Evolutionary conservation across 2,113 vertebrate genomes (phyloP), one percentile per base, ranked within the genome.

Genomic region (Typhlomys cinereus): DNA sequence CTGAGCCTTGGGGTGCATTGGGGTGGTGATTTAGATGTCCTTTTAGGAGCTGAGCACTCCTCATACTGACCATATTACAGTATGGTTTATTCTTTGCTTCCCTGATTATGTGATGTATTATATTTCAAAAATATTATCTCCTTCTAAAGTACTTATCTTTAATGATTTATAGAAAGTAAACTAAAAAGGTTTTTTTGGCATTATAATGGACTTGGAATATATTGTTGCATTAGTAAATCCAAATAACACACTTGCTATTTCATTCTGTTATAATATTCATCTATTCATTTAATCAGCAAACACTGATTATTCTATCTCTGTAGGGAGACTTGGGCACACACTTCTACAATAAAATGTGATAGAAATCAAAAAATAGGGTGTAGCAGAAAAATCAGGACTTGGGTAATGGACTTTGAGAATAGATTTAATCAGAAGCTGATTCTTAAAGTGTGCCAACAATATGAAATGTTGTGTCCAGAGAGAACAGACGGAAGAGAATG

Each of bases 131-230:
- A 80, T 1, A 71, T 18, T 29, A n/a, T 31, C 14, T 21, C 48
- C 18, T 82, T 93, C 92, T 67, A 50, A 84, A 31, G 7, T 70
- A 64, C 44, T 79, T 73, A 52, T 5, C 31, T 86, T 80, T 73
- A 83, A 44, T 91, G 84, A 41, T 64, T 91, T 48, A n/a, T 66
- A 78, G 20, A 50, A 91, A 85, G 61, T 71, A 62, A 91, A 64
- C 20, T 80, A 67, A 69, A 54, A 23, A 44, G n/a, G 4, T 7
- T 70, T 92, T 73, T 93, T 78, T 87, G 48, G 36, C 39, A 20
- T 44, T 87, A 11, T 78, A 78, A n/a, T 94, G 57, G 36, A 78
- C 90, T 95, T 96, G 74, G 18, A 82, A 50, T 48, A 3, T 73
- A 70, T 64, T 23, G 50, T 95, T 88, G 6, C 17, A 73, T 85